Percentiles rank a stretch among this genome's conserved stretches.
phyloP scores from a whole-genome alignment of 2,797 vertebrate genomes.

The Sebastes matsubarae region DNA sequence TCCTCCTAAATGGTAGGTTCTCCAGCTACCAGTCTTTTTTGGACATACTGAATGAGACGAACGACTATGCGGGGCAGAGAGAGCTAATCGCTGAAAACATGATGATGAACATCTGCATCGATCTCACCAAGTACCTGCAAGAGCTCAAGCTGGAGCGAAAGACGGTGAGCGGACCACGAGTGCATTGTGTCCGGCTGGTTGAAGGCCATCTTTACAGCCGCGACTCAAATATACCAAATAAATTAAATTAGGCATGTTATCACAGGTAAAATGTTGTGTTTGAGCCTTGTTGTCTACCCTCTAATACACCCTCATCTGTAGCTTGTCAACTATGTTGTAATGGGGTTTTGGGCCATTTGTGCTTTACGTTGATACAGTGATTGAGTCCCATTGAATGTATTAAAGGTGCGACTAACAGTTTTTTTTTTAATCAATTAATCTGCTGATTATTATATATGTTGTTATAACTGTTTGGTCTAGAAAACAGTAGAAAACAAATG shows the following conservation, averaged over 20 bases:
- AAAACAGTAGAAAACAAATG: background rate
- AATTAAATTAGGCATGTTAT: background rate
- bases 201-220: background rate
- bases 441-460: background rate
- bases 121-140: constrained; percentile 90
- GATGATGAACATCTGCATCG: constrained; percentile 88
- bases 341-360: background rate
- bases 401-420: background rate
- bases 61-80: constrained; percentile 91
- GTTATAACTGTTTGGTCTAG: background rate
- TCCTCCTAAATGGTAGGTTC: constrained; percentile 75
- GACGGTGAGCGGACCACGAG: constrained; percentile 75
- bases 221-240: background rate
- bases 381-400: background rate
- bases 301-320: background rate
- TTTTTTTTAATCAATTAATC: background rate
- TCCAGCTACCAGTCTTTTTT: constrained; percentile 89
- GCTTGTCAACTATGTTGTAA: background rate
- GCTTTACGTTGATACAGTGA: background rate
- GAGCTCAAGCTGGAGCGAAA: constrained; percentile 92
- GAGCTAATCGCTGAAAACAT: constrained; percentile 92
- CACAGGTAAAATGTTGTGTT: background rate
- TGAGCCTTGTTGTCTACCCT: background rate
- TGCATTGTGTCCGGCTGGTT: background rate
- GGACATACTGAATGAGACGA: constrained; percentile 90